Conservation (phyloP, 1,140 invertebrate genomes). For the Chymomyza costata region DNA sequence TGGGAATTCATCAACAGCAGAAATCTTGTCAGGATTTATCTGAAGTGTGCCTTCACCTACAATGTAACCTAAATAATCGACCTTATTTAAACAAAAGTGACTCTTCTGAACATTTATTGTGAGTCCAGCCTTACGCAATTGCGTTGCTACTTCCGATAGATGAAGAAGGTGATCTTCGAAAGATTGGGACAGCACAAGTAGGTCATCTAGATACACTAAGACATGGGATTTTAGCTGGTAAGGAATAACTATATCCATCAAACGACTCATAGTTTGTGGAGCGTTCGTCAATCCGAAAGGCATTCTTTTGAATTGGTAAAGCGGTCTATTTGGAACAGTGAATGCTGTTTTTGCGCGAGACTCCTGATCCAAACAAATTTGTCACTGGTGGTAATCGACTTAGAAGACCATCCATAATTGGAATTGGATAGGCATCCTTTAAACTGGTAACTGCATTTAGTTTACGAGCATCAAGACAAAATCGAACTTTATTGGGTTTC, state of each 20-base stretch:
- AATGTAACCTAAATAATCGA: too few relatives aligned
- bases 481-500: too few relatives aligned
- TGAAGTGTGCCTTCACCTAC: slow-evolving; percentile 4
- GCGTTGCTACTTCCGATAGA: slow-evolving; percentile 24
- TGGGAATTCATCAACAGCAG: too few relatives aligned
- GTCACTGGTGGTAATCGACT: too few relatives aligned
- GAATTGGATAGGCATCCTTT: too few relatives aligned
- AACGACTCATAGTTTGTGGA: slow-evolving; percentile 12
- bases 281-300: slow-evolving; percentile 41
- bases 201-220: slow-evolving; percentile 30
- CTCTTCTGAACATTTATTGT: too few relatives aligned
- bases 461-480: too few relatives aligned
- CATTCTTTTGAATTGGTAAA: slow-evolving; percentile 45
- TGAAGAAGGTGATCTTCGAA: slow-evolving; percentile 12
- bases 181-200: slow-evolving; percentile 10
- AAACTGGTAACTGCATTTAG: too few relatives aligned
- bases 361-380: too few relatives aligned
- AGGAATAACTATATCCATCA: slow-evolving; percentile 55
- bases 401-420: too few relatives aligned
- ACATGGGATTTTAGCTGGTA: slow-evolving; percentile 54
- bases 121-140: too few relatives aligned
- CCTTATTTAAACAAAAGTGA: too few relatives aligned
- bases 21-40: slow-evolving; percentile 27
- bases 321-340: slow-evolving; percentile 42
- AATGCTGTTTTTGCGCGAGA: slow-evolving; percentile 18